phyloP scores from a whole-genome alignment of 2,888 invertebrate genomes.

The Chaitophorus viminalis region DNA sequence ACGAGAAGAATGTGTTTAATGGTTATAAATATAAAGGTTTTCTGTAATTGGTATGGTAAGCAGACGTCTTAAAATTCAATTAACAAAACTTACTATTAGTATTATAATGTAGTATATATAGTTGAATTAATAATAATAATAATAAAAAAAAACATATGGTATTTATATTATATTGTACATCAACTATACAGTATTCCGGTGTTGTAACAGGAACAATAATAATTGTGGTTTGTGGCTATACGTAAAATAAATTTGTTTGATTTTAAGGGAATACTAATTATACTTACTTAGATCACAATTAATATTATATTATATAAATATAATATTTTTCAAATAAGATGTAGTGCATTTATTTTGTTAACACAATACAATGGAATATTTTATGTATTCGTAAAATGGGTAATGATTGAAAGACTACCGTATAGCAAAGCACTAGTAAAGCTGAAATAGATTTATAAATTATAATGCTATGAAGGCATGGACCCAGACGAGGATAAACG shows the following conservation, averaged over 20 bases:
- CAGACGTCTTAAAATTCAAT: not conserved
- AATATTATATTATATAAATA: not conserved
- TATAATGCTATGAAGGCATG: conserved; percentile 14
- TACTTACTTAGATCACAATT: no score
- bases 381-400: not conserved
- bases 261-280: not conserved
- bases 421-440: not conserved
- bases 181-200: no score
- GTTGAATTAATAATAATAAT: not conserved
- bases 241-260: not conserved
- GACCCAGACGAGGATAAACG: conserved; percentile 39
- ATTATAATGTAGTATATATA: not conserved
- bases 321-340: not conserved
- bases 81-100: not conserved
- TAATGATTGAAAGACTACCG: not conserved
- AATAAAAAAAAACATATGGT: not conserved
- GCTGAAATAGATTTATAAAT: conserved; percentile 5
- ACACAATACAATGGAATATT: not conserved
- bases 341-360: not conserved
- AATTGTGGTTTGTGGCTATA: no score
- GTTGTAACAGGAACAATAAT: no score
- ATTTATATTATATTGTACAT: no score
- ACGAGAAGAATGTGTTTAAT: not conserved
- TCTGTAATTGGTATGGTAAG: not conserved
- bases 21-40: no score